These are phyloP conservation scores for Catajapyx aquilonaris DNA, from an alignment of 1,140 invertebrate genomes.

Conservation along the genomic window DNA sequence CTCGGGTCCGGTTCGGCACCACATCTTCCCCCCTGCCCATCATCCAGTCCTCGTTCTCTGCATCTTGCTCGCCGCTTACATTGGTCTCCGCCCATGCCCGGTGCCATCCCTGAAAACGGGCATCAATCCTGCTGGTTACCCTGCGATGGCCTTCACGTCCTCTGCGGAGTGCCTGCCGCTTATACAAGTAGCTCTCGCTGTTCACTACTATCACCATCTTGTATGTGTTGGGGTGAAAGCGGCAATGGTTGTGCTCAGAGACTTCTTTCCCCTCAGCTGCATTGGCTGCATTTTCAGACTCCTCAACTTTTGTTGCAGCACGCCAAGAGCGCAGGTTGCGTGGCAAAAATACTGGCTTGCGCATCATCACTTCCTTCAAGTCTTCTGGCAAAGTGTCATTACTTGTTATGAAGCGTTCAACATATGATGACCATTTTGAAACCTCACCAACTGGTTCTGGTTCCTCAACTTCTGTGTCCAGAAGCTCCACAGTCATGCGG, in stretches of 20 bases:
- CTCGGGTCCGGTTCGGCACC: conserved; percentile 36
- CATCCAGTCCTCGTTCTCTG: conserved; percentile 44
- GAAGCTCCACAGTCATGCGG: conserved; percentile 65
- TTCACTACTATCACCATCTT: conserved; percentile 1
- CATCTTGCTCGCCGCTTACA: conserved; percentile 35
- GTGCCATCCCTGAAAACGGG: conserved; percentile 45
- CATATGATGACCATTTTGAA: conserved; percentile 53
- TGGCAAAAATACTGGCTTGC: conserved; percentile 39
- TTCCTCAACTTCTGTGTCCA: conserved; percentile 53
- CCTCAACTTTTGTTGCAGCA: too few species aligned
- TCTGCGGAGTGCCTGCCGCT: conserved; percentile 43
- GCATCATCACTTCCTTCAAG: conserved; percentile 19
- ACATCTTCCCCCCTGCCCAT: conserved; percentile 41
- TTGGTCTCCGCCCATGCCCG: conserved; percentile 40
- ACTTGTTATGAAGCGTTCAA: conserved; percentile 33
- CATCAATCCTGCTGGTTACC: conserved; percentile 40
- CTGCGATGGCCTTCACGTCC: conserved; percentile 52
- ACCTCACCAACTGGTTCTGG: conserved; percentile 19
- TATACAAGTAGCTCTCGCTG: conserved; percentile 43
- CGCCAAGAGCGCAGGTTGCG: conserved; percentile 25
- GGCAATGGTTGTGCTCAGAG: too few species aligned
- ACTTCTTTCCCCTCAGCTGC: too few species aligned
- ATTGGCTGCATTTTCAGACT: too few species aligned
- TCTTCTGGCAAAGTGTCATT: conserved; percentile 18
- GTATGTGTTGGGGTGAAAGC: conserved; percentile 2